Conservation (phyloP, 2,113 vertebrate genomes). For the Hippopotamus amphibius region DNA sequence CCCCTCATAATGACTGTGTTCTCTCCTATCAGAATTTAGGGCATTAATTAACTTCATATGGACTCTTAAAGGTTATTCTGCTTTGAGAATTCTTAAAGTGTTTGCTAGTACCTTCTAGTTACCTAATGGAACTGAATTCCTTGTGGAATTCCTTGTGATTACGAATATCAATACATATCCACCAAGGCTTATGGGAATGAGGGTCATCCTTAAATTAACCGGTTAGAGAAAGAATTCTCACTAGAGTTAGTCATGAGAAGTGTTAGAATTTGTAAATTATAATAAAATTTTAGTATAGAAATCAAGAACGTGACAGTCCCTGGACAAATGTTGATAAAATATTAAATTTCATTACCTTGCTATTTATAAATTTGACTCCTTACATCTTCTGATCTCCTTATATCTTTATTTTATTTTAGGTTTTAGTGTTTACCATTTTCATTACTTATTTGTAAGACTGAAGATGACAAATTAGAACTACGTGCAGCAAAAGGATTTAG, state of each 20-base stretch:
- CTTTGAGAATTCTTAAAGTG: neutral
- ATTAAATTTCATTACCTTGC: constrained; percentile 22
- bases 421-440: constrained; percentile 57
- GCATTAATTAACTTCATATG: constrained; percentile 27
- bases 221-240: constrained; percentile 2
- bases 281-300: constrained; percentile 53
- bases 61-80: neutral
- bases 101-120: neutral
- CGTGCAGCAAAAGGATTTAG: neutral
- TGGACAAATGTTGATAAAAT: constrained; percentile 45
- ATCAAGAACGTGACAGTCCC: neutral
- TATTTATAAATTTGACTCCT: constrained; percentile 31
- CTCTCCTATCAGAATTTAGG: neutral
- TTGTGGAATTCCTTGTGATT: constrained; percentile 31
- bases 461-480: neutral
- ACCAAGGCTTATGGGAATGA: constrained; percentile 2
- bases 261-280: constrained; percentile 41
- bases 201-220: constrained; percentile 35
- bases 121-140: neutral
- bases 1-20: neutral
- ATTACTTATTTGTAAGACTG: constrained; percentile 38
- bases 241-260: constrained; percentile 9
- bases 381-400: neutral
- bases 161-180: neutral
- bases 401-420: neutral